Base-by-base conservation (phyloP, 35 echinoderm and acorn worm genomes). In the Diadema setosum region DNA sequence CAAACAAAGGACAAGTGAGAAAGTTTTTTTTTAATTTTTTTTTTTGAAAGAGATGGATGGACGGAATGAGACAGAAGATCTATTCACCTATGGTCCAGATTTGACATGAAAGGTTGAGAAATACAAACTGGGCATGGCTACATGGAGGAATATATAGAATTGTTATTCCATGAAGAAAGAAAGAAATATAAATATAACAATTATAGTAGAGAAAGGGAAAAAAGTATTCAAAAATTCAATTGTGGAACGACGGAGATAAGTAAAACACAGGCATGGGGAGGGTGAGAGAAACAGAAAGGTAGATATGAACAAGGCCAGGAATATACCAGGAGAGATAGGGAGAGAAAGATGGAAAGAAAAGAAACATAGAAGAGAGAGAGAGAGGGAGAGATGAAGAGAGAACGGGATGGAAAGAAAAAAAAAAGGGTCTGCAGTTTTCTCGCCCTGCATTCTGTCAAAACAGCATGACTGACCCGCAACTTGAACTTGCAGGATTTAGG, bases 401-500 rank as follows among this genome's bases (percentile, higher is more conserved):
- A 65, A 17, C 17, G 23, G 17, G 23, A 65, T 32, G 61, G 29
- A 33, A 33, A 65, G 36, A 32, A 0, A 65, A 33, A 65, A 33
- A 65, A 65, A 33, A 32, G 16, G 61, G 61, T 65, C 26, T 33
- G 16, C 29, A 32, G 29, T 33, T 65, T 17, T 31, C 25, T 31
- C 61, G 27, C 36, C 36, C 70, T 76, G 70, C 35, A 43, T 76
- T 76, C 70, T 76, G 70, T 76, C 70, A 76, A 76, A 76, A 76
- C 70, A 76, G 70, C 39, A 21, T 32, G 70, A 20, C 12, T 76
- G 70, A 76, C 70, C 70, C 36, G 70, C 70, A 76, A 76, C 70
- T 76, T 76, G 70, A 76, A 76, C 70, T 76, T 43, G 70, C 33
- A 24, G 70, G 70, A 76, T 76, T 76, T 76, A 76, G 70, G 70